Evolutionary conservation across 2,888 invertebrate genomes (phyloP).

Genomic region (Platerodrilus igneus): DNA sequence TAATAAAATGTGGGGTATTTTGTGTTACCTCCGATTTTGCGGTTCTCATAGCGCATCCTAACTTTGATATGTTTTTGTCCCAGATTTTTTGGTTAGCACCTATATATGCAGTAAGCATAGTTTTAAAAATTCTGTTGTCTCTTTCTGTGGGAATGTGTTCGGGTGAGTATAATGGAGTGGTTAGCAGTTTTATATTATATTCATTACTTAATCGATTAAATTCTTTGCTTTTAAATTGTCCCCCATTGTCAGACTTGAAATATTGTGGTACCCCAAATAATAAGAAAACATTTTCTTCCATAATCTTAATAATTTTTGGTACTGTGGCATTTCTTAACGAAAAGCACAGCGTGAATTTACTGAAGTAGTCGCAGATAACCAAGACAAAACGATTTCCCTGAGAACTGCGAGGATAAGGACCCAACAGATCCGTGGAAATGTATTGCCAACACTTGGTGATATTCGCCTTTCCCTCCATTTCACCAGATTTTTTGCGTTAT

Average conservation of each 20-base stretch:
- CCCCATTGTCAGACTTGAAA: conserved; percentile 19
- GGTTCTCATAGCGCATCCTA: no score
- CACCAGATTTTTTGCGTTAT: conserved; percentile 22
- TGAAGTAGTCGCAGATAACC: conserved; percentile 23
- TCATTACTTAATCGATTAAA: conserved; percentile 4
- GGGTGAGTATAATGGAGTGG: conserved; percentile 18
- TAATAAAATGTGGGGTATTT: no score
- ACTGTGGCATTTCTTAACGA: conserved; percentile 15
- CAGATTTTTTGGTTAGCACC: conserved; percentile 13
- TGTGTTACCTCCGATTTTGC: no score
- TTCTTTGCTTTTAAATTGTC: conserved; percentile 14
- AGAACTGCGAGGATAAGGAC: conserved; percentile 23
- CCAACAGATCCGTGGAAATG: conserved; percentile 24
- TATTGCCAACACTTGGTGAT: conserved; percentile 23
- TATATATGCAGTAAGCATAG: conserved; percentile 15
- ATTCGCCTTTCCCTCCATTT: conserved; percentile 25
- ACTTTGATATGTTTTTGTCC: no score
- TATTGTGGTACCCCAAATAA: conserved; percentile 18
- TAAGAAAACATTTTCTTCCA: conserved; percentile 20
- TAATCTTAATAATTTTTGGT: background rate
- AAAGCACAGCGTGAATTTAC: conserved; percentile 22
- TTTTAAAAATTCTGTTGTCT: conserved; percentile 18
- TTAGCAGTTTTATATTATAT: conserved; percentile 13
- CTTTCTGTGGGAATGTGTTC: conserved; percentile 18
- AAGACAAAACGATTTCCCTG: conserved; percentile 21